Base-by-base conservation (phyloP, 2,113 vertebrate species). In the Thamnophis sirtalis region DNA sequence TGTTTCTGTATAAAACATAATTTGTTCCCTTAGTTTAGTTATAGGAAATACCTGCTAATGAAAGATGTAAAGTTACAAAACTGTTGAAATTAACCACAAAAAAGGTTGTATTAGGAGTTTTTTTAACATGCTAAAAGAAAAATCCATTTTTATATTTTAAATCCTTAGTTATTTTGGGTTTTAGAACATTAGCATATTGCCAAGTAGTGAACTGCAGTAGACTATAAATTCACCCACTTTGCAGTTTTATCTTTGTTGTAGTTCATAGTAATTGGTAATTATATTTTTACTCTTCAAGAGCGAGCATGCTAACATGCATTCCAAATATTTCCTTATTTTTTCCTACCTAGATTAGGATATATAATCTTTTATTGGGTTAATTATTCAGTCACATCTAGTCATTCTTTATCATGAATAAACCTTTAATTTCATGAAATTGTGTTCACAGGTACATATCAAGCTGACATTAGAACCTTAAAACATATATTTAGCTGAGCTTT, bases 381-480 rank as follows among this genome's bases (percentile, higher is more conserved):
- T 56, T 92, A 53, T 84, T 92, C 86, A n/a, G 10, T 84, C 26
- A 54, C 43, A 26, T 88, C 60, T 88, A 88, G 33, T 49, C 86
- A 84, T 53, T 33, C 24, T 84, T 51, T n/a, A 28, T 56, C 33
- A 92, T 80, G 50, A 84, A 88, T 38, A 88, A 88, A 88, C 9
- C 86, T 92, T 24, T 88, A 56, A 88, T 84, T 92, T n/a, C 26
- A 80, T 84, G 73, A 60, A 92, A 33, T 68, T 87, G 7, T 68
- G 48, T 50, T 87, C 91, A 88, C 38, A 88, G 63, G 17, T 55
- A 38, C 33, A 84, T 80, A 89, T 88, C 68, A 92, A 51, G 28
- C 63, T 88, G 68, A 84, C 33, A 28, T 91, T 88, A 84, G 51
- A 58, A 92, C 49, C 24, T 84, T 48, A 88, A 92, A 92, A 92